Evolutionary conservation across 2,797 vertebrate species (phyloP).

Genomic region (Enteromius argenteus): DNA sequence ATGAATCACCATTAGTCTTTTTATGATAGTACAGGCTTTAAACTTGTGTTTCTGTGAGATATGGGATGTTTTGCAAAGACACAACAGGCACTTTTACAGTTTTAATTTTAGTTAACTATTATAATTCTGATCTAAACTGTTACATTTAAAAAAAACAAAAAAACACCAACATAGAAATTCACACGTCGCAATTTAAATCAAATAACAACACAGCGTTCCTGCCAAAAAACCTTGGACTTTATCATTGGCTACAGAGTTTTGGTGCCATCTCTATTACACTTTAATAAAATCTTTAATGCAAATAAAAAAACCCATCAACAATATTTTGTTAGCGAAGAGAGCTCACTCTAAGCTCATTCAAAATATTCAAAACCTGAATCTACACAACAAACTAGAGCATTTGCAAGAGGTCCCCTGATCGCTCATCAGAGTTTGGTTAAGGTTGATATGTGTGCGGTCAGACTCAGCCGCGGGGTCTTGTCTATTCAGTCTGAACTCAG

Average conservation of each 20-base stretch:
- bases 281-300: conserved; percentile 2
- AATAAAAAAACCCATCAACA: background rate
- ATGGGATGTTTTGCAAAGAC: background rate
- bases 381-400: conserved; percentile 1
- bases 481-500: conserved; percentile 13
- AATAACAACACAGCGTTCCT: background rate
- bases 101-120: too few relatives aligned
- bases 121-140: background rate
- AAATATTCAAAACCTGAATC: conserved; percentile 8
- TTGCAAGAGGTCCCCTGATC: background rate
- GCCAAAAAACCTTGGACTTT: background rate
- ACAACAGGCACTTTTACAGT: background rate
- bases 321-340: too few relatives aligned
- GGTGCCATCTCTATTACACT: background rate
- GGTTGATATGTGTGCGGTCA: conserved; percentile 1
- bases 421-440: conserved; percentile 3
- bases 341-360: background rate
- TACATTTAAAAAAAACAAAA: background rate
- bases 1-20: conserved; percentile 10
- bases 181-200: background rate
- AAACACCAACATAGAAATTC: background rate
- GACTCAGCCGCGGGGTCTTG: conserved; percentile 3
- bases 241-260: background rate
- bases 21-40: background rate
- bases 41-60: background rate